Conservation (phyloP, 2,113 vertebrate species). For the Oncorhynchus clarkii region DNA sequence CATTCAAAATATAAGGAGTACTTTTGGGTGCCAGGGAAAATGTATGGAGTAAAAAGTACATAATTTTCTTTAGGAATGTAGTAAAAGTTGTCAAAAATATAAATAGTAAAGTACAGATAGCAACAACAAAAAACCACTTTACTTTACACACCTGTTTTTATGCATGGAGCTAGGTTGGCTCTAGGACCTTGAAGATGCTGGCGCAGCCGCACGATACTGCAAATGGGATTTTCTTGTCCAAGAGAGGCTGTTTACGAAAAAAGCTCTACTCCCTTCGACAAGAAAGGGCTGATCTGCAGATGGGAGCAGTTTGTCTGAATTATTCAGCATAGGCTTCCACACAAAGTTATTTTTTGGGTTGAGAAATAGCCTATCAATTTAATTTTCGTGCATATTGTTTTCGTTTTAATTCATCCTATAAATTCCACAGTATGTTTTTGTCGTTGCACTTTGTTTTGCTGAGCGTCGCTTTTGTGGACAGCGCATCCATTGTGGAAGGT, state of each 20-base stretch:
- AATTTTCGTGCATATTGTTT: slow-evolving; percentile 5
- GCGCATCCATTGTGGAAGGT: slow-evolving; percentile 61
- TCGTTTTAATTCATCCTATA: slow-evolving; percentile 25
- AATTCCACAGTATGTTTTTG: slow-evolving; percentile 50
- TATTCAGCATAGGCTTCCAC: slow-evolving; percentile 58
- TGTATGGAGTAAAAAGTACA: too few species aligned
- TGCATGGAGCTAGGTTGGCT: background rate
- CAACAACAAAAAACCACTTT: too few species aligned
- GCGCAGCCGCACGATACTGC: slow-evolving; percentile 12
- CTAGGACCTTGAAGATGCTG: slow-evolving; percentile 64
- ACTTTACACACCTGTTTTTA: background rate
- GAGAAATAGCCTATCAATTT: background rate
- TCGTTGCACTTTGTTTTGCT: slow-evolving; percentile 62
- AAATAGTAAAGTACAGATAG: too few species aligned
- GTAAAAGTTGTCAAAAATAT: too few species aligned
- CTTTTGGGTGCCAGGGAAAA: too few species aligned
- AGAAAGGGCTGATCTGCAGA: slow-evolving; percentile 55
- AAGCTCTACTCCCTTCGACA: slow-evolving; percentile 36
- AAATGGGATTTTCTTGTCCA: slow-evolving; percentile 43
- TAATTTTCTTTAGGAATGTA: too few species aligned
- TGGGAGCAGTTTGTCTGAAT: slow-evolving; percentile 62
- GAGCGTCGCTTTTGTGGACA: slow-evolving; percentile 45
- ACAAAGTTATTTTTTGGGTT: background rate
- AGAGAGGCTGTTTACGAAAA: slow-evolving; percentile 69
- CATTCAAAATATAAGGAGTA: too few species aligned